Percentiles rank a stretch among this genome's conserved stretches.
phyloP scores from a whole-genome alignment of 2,113 vertebrate species.

The Bombycilla garrulus region DNA sequence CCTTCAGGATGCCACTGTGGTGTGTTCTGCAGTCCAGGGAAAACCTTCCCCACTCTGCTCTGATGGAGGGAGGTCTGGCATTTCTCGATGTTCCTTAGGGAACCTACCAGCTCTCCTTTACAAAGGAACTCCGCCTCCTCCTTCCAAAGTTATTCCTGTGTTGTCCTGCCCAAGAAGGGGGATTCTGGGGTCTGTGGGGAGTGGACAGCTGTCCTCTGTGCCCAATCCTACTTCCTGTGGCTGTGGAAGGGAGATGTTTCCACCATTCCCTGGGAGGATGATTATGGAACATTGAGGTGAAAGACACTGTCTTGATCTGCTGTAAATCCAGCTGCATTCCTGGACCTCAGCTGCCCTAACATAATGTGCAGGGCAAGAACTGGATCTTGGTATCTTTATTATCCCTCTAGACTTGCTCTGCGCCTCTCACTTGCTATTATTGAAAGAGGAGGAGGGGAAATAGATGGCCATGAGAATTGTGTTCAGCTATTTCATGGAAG shows the following conservation, averaged over 20 bases:
- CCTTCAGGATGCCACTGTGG: background rate
- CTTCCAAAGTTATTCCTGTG: background rate
- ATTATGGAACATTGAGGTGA: rapidly evolving
- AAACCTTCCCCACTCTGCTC: background rate
- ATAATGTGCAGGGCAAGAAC: background rate
- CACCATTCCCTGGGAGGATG: background rate
- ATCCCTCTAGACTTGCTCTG: background rate
- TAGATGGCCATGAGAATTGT: conserved; percentile 52
- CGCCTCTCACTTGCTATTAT: background rate
- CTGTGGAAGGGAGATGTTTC: background rate
- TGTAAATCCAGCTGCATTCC: background rate
- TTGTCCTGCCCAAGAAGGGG: background rate
- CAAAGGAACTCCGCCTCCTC: background rate
- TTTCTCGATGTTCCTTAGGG: background rate
- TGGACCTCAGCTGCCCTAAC: background rate
- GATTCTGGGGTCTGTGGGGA: background rate
- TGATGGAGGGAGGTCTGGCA: background rate
- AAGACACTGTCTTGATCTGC: background rate
- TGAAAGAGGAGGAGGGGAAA: background rate
- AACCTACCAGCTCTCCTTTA: background rate
- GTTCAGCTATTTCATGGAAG: conserved; percentile 67
- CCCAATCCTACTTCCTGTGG: background rate
- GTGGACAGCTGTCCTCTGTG: background rate
- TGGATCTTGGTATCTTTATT: background rate
- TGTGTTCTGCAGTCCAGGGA: background rate